Percentiles rank a stretch among this genome's conserved stretches.
Evolutionary conservation across 2,113 vertebrate species (phyloP).

Genomic region (Protomyctophum bolini): DNA sequence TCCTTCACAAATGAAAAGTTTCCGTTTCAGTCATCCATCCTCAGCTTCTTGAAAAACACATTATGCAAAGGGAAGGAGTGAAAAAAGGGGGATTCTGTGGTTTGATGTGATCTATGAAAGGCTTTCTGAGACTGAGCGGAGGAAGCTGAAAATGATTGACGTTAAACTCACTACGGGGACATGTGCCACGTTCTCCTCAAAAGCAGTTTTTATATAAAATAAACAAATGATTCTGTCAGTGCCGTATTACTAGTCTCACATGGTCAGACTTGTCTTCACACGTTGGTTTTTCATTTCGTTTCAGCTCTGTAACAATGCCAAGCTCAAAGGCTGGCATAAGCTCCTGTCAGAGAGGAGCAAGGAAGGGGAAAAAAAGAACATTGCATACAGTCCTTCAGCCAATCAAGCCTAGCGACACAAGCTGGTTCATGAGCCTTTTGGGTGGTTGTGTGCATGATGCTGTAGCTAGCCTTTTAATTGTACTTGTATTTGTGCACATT

Average conservation of each 20-base stretch:
- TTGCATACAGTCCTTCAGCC: too few species aligned
- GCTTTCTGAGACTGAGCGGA: neutral
- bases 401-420: too few species aligned
- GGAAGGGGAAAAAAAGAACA: too few species aligned
- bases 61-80: constrained; percentile 3
- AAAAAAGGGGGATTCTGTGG: constrained; percentile 31
- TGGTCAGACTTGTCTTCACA: neutral
- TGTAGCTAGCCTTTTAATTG: too few species aligned
- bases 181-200: neutral
- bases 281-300: neutral
- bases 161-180: too few species aligned
- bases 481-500: too few species aligned
- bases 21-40: neutral
- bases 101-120: constrained; percentile 25
- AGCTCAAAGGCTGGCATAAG: neutral
- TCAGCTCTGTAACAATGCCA: neutral
- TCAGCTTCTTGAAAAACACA: neutral
- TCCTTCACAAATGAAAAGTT: neutral
- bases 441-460: too few species aligned
- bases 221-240: constrained; percentile 9
- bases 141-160: neutral
- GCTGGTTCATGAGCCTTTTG: too few species aligned
- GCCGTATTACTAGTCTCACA: neutral
- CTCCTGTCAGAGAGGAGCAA: too few species aligned
- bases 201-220: constrained; percentile 17